Evolutionary conservation across 2,113 vertebrate genomes (phyloP).

Genomic region (Oryzias javanicus): DNA sequence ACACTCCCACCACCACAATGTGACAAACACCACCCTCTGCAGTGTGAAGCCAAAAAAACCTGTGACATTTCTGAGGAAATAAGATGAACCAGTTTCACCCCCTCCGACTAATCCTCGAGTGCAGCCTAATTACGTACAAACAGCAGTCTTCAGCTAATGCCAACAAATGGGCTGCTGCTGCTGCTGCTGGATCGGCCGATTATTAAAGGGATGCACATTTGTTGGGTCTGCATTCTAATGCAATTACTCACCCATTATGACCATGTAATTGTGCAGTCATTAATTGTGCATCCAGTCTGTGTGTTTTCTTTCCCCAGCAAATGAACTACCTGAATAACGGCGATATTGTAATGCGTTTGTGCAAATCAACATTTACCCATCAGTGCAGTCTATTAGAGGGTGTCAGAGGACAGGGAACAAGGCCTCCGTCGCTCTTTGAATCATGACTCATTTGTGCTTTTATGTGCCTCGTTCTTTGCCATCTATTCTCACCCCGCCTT

Average conservation of each 20-base stretch:
- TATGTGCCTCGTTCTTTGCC: slow-evolving; percentile 49
- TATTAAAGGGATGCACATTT: slow-evolving; percentile 62
- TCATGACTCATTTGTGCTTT: slow-evolving; percentile 69
- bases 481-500: slow-evolving; percentile 59
- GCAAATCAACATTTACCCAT: slow-evolving; percentile 50
- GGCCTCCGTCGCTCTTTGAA: slow-evolving; percentile 52
- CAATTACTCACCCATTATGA: slow-evolving; percentile 72
- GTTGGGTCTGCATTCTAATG: slow-evolving; percentile 64
- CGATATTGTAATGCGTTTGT: slow-evolving; percentile 45
- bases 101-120: slow-evolving; percentile 56
- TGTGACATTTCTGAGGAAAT: slow-evolving; percentile 66
- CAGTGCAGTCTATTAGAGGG: slow-evolving; percentile 39
- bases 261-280: slow-evolving; percentile 67
- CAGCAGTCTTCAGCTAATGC: slow-evolving; percentile 57
- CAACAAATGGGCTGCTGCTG: slow-evolving; percentile 52
- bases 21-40: slow-evolving; percentile 69
- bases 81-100: slow-evolving; percentile 60
- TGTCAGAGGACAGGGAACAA: slow-evolving; percentile 56
- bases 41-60: slow-evolving; percentile 58
- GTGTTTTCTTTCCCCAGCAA: slow-evolving; percentile 5
- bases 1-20: slow-evolving; percentile 50
- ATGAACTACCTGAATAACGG: slow-evolving; percentile 33
- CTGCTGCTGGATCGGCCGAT: slow-evolving; percentile 42
- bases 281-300: slow-evolving; percentile 57
- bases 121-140: slow-evolving; percentile 66